Evolutionary conservation across 2,113 vertebrate genomes (phyloP).

Genomic region (Taurulus bubalis): DNA sequence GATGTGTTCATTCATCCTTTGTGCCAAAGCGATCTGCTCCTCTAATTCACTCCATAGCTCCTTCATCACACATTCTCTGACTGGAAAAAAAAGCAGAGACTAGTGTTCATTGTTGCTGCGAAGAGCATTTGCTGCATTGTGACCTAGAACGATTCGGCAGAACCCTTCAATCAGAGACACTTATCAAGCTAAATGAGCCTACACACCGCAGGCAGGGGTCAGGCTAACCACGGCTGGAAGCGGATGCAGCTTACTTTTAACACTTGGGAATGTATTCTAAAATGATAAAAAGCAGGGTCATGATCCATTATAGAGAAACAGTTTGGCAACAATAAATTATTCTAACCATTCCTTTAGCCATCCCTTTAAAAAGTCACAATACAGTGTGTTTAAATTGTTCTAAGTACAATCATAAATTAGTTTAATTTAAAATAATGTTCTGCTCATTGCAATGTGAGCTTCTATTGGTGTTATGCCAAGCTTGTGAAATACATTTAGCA

Average conservation of each 20-base stretch:
- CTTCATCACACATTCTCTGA: constrained; percentile 60
- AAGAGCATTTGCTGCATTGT: constrained; percentile 73
- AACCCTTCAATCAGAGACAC: constrained; percentile 63
- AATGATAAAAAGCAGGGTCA: constrained; percentile 29
- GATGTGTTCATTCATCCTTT: constrained; percentile 78
- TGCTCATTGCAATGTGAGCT: constrained; percentile 18
- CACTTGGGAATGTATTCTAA: constrained; percentile 14
- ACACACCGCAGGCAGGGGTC: constrained; percentile 58
- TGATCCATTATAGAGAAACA: constrained; percentile 25
- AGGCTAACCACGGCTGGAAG: constrained; percentile 42
- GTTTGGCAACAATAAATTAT: not conserved
- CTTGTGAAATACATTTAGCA: constrained; percentile 47
- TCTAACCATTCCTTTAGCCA: not conserved
- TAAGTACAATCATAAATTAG: constrained; percentile 16
- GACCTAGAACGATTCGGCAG: constrained; percentile 76
- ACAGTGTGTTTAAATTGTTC: not conserved
- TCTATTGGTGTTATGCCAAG: constrained; percentile 26
- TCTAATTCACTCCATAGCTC: constrained; percentile 71
- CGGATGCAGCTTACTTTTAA: constrained; percentile 43
- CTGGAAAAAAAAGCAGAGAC: constrained; percentile 66
- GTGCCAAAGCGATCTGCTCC: constrained; percentile 75
- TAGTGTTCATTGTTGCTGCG: constrained; percentile 68
- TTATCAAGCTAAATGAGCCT: constrained; percentile 77
- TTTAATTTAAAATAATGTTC: not conserved
- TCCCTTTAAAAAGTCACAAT: not conserved